Evolutionary conservation across 1,140 invertebrate species (phyloP), one percentile per base, ranked within the genome.

Genomic region (Venustaconcha ellipsiformis): DNA sequence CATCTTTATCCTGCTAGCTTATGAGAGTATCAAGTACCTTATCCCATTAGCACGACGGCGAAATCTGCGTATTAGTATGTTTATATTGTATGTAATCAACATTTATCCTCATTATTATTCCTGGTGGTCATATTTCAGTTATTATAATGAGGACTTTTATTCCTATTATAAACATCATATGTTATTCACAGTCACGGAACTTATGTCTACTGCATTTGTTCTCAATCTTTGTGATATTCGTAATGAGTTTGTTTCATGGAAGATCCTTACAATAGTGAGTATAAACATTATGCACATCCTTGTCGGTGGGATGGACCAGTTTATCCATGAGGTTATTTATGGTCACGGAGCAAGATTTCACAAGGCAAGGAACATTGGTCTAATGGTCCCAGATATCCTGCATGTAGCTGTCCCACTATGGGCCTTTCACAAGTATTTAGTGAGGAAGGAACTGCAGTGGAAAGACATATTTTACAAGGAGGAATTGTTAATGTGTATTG

Each of bases 71-170:
- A 90, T 89, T 69, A 92, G 91, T n/a, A 95, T 95, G 94, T 87
- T 94, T 26, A 80, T 93, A 15, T 90, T 95, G 2, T 95, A 95
- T 82, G 80, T 92, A 8, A 90, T 93, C 17, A 93, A 94, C 30
- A 88, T 95, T 70, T 95, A 95, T 86, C 94, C 95, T 1, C 94
- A 96, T 84, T 95, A 95, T 84, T 96, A 95, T 84, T 93, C 94
- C 2, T 95, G 94, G 94, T 96, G 95, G 95, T 92, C 92, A 26
- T 94, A 94, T 80, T 93, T 95, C 72, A 95, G 95, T 89, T 96
- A 95, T 83, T 95, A 94, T 92, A 96, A 96, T 83, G 95, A 96
- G 79, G 94, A 95, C 70, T 95, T 94, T 83, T 95, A 95, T 87
- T 76, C 79, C 0, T 90, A 90, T 67, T 91, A 88, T 85, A 84